phyloP scores from a whole-genome alignment of 2,888 invertebrate genomes.

The Ceraclea dissimilis region DNA sequence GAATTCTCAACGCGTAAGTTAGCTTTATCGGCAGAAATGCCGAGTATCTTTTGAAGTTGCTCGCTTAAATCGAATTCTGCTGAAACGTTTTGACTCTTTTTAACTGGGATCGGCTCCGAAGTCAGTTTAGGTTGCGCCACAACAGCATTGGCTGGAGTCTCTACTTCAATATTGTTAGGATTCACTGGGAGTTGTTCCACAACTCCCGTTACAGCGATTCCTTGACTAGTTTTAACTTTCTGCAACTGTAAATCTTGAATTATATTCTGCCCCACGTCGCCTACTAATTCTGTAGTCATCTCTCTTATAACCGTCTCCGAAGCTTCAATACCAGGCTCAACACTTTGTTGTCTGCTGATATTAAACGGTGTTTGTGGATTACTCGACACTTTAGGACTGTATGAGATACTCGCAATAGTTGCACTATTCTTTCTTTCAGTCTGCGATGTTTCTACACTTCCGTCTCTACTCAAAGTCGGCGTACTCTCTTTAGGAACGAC shows the following conservation, averaged over 20 bases:
- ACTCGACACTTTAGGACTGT: constrained; percentile 6
- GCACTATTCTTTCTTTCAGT: constrained; percentile 18
- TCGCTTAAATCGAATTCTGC: constrained; percentile 47
- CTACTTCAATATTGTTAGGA: constrained; percentile 14
- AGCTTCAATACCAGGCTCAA: constrained; percentile 23
- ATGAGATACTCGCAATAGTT: neutral
- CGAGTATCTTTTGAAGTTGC: constrained; percentile 45
- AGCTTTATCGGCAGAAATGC: constrained; percentile 45
- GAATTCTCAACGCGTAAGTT: constrained; percentile 32
- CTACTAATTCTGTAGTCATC: constrained; percentile 16
- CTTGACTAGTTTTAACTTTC: constrained; percentile 5
- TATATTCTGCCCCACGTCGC: neutral
- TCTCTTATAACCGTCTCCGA: constrained; percentile 24
- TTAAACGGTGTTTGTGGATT: constrained; percentile 13
- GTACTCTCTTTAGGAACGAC: constrained; percentile 5
- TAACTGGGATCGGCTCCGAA: constrained; percentile 30
- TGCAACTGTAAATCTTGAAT: neutral
- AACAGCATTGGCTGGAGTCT: constrained; percentile 4
- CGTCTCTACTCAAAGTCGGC: constrained; percentile 15
- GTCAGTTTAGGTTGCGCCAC: constrained; percentile 10
- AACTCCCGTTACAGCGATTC: constrained; percentile 3
- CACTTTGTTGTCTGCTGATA: constrained; percentile 24
- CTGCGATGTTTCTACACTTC: constrained; percentile 14
- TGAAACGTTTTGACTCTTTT: constrained; percentile 46
- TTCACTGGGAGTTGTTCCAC: constrained; percentile 2